Base-by-base conservation (phyloP, 2,888 invertebrate genomes). In the Stenoptilia bipunctidactyla region DNA sequence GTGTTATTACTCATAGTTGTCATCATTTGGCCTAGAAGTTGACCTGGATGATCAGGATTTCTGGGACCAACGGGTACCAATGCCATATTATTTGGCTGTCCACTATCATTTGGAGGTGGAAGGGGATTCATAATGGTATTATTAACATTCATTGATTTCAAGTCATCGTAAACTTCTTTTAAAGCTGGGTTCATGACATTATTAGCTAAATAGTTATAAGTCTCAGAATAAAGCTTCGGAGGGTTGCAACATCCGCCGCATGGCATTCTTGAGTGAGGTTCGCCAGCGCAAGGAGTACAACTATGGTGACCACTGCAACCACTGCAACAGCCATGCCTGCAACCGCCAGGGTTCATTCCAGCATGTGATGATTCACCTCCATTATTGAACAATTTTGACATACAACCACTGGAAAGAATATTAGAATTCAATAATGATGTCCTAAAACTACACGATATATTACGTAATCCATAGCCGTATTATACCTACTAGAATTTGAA, bases 161-260 rank as follows among this genome's bases (percentile, higher is more conserved):
- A 58, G 43, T 83, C 82, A 2, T 74, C 47, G 43, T 79, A 77
- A 1, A 82, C 80, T 56, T 83, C 83, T 42, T 73, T 56, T 2
- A 82, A 57, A 1, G 66, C 58, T 0, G 83, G 83, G 44, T 77
- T 71, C 74, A 83, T 73, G 10, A 80, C 51, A 44, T 77, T 79
- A 42, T 61, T 48, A 40, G 64, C 76, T 27, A 82, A 55, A 49
- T 76, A 80, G 30, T 50, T 65, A 43, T 75, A 79, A 0, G 82
- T 79, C 15, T 82, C 77, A 27, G 66, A 53, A 39, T 71, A 80
- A 1, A 76, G 55, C 46, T 73, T 68, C 0, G 65, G 53, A 27
- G 77, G 66, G 40, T 79, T 72, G 40, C 72, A 70, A 13, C 45
- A 53, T 13, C 70, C 68, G 6, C 53, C 45, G 6, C 42, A 38